Base-by-base conservation (phyloP, 2,888 invertebrate species). In the Platycheirus rosarum region DNA sequence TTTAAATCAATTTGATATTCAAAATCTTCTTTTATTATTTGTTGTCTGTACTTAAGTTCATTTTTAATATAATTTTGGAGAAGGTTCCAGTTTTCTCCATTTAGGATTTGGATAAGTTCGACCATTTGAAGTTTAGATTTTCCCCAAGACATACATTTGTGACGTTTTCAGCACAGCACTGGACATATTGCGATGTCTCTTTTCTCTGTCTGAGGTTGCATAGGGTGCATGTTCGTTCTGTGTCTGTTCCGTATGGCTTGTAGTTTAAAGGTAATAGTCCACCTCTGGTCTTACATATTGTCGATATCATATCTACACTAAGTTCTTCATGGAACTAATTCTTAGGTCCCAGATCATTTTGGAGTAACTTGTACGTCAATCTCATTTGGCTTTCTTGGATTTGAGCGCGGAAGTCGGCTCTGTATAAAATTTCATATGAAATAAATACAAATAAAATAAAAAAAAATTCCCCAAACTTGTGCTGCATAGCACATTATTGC, bases 131-230 rank as follows among this genome's bases (percentile, higher is more conserved):
- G 8, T 5, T 5, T 32, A 8, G 1, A 8, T 32, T 32, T 32
- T 32, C 29, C 29, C 29, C 8, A n/a, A 37, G 37, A 32, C 26
- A 4, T 2, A 26, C 1, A 8, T 7, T 32, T 8, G 4, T 7
- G 8, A 8, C 1, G 29, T 8, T 8, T 32, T 32, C n/a, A n/a
- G n/a, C n/a, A n/a, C 7, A 32, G 29, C 8, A 32, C 8, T 1
- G 29, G 29, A 8, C 29, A 32, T 3, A 32, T 32, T 32, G 7
- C 29, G 8, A 32, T 1, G 37, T 32, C 37, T 55, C 35, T 2
- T 55, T 20, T 11, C 53, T 20, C 37, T n/a, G n/a, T 35, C 51
- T 8, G 35, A 53, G 18, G 18, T 53, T 55, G 37, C 37, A 37
- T 20, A 37, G 18, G 14, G 35, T 18, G 20, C 53, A 53, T 20